Evolutionary conservation across 2,113 vertebrate genomes (phyloP).

Genomic region (Albula goreensis): DNA sequence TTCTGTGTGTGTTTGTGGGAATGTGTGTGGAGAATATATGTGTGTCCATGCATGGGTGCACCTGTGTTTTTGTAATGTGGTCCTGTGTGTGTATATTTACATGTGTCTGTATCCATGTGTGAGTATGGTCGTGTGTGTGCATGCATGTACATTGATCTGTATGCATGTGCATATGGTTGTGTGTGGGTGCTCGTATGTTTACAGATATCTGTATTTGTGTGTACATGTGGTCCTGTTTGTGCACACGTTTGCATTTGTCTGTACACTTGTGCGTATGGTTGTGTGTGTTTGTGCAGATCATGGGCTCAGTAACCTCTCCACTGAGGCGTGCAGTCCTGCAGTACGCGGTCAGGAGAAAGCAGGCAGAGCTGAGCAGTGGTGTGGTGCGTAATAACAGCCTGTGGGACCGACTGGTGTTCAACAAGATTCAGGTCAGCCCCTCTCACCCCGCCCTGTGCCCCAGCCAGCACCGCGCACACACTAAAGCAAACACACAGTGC

Average conservation of each 20-base stretch:
- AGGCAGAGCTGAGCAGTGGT: conserved; percentile 71
- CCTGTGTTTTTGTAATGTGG: background rate
- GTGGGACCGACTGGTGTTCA: conserved; percentile 75
- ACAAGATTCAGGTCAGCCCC: conserved; percentile 69
- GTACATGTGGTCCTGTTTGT: conserved; percentile 1
- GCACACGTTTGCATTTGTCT: background rate
- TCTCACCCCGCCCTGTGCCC: background rate
- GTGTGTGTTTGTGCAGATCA: conserved; percentile 55
- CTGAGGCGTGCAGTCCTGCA: conserved; percentile 66
- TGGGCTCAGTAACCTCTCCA: conserved; percentile 67
- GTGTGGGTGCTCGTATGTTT: background rate
- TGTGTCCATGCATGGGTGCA: background rate
- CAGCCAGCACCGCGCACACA: background rate
- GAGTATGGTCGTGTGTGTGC: background rate
- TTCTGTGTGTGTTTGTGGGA: background rate
- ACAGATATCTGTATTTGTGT: background rate
- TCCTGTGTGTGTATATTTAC: background rate
- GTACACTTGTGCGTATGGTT: background rate
- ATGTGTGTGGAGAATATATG: background rate
- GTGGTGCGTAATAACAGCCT: conserved; percentile 73
- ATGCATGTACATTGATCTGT: background rate
- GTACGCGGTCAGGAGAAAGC: conserved; percentile 71
- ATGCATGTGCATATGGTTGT: background rate
- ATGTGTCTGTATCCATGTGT: background rate
- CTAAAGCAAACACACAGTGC: too few species aligned